These are phyloP conservation scores for Calliopum simillimum DNA, from an alignment of 2,888 invertebrate genomes.

Conservation along the genomic window DNA sequence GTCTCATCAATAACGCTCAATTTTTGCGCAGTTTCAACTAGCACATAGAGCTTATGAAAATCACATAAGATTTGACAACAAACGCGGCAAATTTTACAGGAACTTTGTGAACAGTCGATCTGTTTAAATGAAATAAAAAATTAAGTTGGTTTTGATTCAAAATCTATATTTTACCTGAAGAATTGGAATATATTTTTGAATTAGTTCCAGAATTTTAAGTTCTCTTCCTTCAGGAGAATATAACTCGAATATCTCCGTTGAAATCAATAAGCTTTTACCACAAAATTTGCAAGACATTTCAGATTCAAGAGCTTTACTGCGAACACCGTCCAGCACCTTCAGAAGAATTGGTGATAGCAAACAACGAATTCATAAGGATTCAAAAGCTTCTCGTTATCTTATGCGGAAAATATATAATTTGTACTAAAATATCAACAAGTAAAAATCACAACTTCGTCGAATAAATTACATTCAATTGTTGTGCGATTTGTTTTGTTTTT, in stretches of 20 bases:
- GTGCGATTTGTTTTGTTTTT: too few species aligned
- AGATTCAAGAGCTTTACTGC: too few species aligned
- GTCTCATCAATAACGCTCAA: neutral
- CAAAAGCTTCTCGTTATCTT: too few species aligned
- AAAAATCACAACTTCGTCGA: too few species aligned
- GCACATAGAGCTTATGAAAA: conserved; percentile 44
- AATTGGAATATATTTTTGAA: neutral
- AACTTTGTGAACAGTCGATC: neutral
- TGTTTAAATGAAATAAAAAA: neutral
- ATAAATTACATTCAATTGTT: too few species aligned
- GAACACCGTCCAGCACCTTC: too few species aligned
- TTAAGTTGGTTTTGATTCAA: too few species aligned
- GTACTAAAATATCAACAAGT: too few species aligned
- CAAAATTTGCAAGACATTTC: conserved; percentile 7
- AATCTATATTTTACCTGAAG: too few species aligned
- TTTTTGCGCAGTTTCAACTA: conserved; percentile 42
- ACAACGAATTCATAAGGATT: too few species aligned
- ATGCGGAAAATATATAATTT: too few species aligned
- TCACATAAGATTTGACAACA: conserved; percentile 44
- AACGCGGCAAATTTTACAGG: conserved; percentile 18
- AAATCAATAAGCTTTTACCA: neutral
- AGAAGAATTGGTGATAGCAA: too few species aligned
- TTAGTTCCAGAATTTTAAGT: neutral
- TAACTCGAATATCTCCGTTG: neutral
- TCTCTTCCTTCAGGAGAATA: neutral